phyloP scores from a whole-genome alignment of 1,140 invertebrate genomes.

The Trachymyrmex septentrionalis region DNA sequence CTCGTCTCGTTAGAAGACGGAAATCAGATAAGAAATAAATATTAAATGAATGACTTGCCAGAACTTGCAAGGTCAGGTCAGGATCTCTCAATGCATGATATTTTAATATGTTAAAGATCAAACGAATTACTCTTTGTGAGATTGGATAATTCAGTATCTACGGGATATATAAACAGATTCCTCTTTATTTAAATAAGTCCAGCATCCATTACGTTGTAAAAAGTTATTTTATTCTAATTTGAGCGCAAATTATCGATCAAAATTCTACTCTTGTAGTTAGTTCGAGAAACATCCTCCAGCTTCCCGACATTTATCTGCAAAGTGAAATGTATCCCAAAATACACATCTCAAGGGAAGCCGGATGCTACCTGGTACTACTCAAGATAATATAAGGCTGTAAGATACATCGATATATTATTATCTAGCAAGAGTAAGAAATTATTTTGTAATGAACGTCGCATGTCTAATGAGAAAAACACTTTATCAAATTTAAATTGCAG shows the following conservation, averaged over 20 bases:
- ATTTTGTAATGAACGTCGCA: constrained; percentile 3
- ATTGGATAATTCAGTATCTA: not conserved
- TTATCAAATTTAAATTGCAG: constrained; percentile 32
- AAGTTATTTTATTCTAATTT: not conserved
- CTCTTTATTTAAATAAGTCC: not conserved
- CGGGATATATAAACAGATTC: not conserved
- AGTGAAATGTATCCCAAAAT: constrained; percentile 52
- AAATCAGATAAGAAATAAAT: not conserved
- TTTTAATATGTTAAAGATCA: not conserved
- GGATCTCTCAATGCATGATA: not conserved
- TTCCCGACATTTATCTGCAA: constrained; percentile 44
- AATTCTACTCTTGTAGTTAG: constrained; percentile 11
- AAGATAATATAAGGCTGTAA: constrained; percentile 22
- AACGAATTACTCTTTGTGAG: not conserved
- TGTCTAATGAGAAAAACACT: not conserved
- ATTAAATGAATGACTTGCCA: not conserved
- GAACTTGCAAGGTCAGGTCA: not conserved
- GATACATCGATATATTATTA: constrained; percentile 33
- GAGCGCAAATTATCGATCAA: not conserved
- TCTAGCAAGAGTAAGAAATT: constrained; percentile 27
- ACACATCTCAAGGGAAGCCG: constrained; percentile 52
- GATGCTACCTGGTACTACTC: constrained; percentile 49
- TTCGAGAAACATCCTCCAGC: constrained; percentile 22
- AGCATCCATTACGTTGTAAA: not conserved
- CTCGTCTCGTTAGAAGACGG: not conserved